Base-by-base conservation (phyloP, 2,797 vertebrate genomes). In the Siniperca obscura region DNA sequence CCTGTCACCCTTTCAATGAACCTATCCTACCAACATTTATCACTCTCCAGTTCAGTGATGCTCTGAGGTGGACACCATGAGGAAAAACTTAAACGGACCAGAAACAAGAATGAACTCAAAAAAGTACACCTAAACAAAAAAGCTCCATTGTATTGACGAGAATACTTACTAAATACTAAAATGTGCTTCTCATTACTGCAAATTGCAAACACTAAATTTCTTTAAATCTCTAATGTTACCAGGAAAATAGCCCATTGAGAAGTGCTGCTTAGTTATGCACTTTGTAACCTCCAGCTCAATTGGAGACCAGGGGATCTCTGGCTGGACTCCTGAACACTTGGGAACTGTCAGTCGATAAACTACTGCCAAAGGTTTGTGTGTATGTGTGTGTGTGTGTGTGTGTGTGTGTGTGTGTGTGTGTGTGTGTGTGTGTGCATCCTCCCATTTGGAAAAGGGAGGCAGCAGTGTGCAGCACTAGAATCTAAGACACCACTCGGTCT, bases 401-500 rank as follows among this genome's bases (percentile, higher is more conserved):
- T 56, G 78, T 73, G 70, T 74, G 55, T 77, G 66, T 74, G 74
- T 76, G 70, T 65, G 66, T 53, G 75, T 73, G 44, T 64, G 50
- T 72, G n/a, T 36, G 74, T 75, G 14, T 73, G 70, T 74, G 55
- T 65, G 30, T 56, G 78, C 38, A 56, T 88, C 68, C 70, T 84
- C 70, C 78, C 64, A n/a, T 77, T 80, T 81, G 77, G 70, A 93
- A 88, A 82, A 86, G 67, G 69, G 77, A 91, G 89, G 86, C 86
- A 79, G 89, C 80, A 89, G 78, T 73, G 65, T 62, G 81, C 86
- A 87, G 87, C 82, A 81, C 64, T 81, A 83, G 65, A 94, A 86
- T 92, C 83, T 80, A 83, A 93, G 91, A 95, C 95, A 95, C 96
- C 96, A 95, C 91, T 95, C 74, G 94, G 87, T 94, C 96, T 96